Evolutionary conservation across 2,888 invertebrate species (phyloP).

Genomic region (Anoncus sp.): DNA sequence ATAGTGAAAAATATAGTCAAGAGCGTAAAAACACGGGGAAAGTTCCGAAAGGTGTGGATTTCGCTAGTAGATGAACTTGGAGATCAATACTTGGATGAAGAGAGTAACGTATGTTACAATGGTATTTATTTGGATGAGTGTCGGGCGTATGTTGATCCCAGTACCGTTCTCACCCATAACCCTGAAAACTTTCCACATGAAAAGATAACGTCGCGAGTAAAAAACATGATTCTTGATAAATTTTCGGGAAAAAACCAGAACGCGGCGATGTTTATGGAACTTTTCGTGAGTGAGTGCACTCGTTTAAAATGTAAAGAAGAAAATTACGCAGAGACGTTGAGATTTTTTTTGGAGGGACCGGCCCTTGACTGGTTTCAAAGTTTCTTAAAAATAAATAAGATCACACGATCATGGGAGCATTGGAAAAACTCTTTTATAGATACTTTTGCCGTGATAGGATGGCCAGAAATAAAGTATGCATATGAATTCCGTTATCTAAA

Average conservation of each 20-base stretch:
- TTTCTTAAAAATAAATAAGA: conserved; percentile 60
- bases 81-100: conserved; percentile 60
- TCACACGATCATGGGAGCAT: conserved; percentile 55
- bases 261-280: conserved; percentile 50
- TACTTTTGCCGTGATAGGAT: conserved; percentile 61
- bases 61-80: conserved; percentile 57
- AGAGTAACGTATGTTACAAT: conserved; percentile 65
- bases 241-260: conserved; percentile 63
- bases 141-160: conserved; percentile 19
- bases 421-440: conserved; percentile 67
- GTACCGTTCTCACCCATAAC: neutral
- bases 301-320: conserved; percentile 57
- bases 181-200: conserved; percentile 27
- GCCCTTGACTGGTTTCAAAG: conserved; percentile 63
- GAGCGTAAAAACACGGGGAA: conserved; percentile 62
- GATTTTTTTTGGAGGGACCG: conserved; percentile 64
- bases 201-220: conserved; percentile 50
- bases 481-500: conserved; percentile 64
- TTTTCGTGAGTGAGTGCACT: conserved; percentile 62
- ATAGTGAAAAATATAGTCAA: conserved; percentile 62
- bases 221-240: conserved; percentile 64
- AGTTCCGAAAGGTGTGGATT: conserved; percentile 66
- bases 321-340: conserved; percentile 62
- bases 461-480: conserved; percentile 65
- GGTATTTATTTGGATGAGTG: conserved; percentile 63